Conservation (phyloP, 2,113 vertebrate species). For the Thomomys bottae region DNA sequence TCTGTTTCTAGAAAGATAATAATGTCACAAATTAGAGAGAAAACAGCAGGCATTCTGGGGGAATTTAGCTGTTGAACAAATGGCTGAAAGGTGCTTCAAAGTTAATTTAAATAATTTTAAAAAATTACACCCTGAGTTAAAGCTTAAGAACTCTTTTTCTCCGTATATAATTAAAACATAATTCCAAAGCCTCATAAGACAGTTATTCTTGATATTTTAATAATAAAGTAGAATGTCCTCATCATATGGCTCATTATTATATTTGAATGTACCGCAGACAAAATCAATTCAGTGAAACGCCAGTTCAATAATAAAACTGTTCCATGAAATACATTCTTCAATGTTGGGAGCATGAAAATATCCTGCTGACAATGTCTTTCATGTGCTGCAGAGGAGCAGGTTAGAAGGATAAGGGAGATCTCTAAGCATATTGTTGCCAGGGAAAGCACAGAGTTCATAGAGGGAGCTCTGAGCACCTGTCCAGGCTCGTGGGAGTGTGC, state of each 20-base stretch:
- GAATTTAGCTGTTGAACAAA: slow-evolving; percentile 71
- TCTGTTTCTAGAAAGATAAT: slow-evolving; percentile 76
- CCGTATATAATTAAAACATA: slow-evolving; percentile 66
- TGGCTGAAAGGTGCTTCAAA: slow-evolving; percentile 76
- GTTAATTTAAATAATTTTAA: slow-evolving; percentile 73
- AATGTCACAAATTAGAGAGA: slow-evolving; percentile 67
- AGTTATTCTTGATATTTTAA: slow-evolving; percentile 74
- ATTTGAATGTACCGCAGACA: slow-evolving; percentile 33
- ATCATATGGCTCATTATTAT: slow-evolving; percentile 64
- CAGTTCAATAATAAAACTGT: neutral
- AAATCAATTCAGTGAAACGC: slow-evolving; percentile 38
- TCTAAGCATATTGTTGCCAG: neutral
- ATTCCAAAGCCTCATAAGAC: slow-evolving; percentile 70
- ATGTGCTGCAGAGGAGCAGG: neutral
- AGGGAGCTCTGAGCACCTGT: neutral
- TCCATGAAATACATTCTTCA: slow-evolving; percentile 8
- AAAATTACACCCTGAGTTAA: slow-evolving; percentile 72
- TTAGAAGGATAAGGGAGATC: neutral
- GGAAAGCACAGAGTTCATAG: neutral
- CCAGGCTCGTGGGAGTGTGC: neutral
- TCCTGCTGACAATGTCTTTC: neutral
- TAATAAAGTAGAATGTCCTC: slow-evolving; percentile 66
- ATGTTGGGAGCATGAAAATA: neutral
- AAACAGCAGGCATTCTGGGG: slow-evolving; percentile 75
- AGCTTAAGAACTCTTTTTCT: slow-evolving; percentile 44